Evolutionary conservation across 2,113 vertebrate species (phyloP), one percentile per base, ranked within the genome.

Genomic region (Lampris megalopsis): DNA sequence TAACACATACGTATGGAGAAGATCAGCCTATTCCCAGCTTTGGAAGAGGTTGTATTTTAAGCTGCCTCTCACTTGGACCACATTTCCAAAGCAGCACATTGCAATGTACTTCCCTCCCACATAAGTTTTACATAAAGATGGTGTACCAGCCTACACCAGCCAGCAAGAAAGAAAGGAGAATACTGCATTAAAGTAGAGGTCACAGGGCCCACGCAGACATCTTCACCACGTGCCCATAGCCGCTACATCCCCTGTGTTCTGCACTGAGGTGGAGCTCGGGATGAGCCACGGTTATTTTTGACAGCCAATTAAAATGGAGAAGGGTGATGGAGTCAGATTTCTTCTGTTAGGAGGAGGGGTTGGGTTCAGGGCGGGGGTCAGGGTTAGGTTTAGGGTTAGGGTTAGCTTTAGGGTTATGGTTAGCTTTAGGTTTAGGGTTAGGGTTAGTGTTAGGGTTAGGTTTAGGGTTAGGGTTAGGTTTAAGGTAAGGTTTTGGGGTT

Each of bases 81-180:
- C 76, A 81, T 77, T 77, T 61, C 68, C 78, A 73, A 62, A 72
- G 77, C 79, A 1, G 42, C 35, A 35, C 77, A 84, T 63, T 42
- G 80, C 79, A 73, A 49, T 41, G 48, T 57, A 82, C 82, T 75
- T 63, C 59, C 79, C 89, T 89, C 91, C 92, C 82, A 93, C 93
- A 81, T 52, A 77, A 62, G 36, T 68, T 92, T 92, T 92, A 92
- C 91, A 91, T 93, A 91, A 92, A 92, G 84, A 84, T 69, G 65
- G 71, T 72, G 10, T 73, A 77, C 35, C 76, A 75, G 75, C 92
- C 92, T 86, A 91, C 91, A 82, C 88, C 42, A 9, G 58, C 52
- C 10, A n/a, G 37, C 9, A 37, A 48, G 36, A 40, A 41, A 4
- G 62, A 62, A 66, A 58, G 50, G 37, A n/a, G 40, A 1, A 58